Evolutionary conservation across 2,888 invertebrate species (phyloP), one percentile per base, ranked within the genome.

Genomic region (Eretmocerus hayati): DNA sequence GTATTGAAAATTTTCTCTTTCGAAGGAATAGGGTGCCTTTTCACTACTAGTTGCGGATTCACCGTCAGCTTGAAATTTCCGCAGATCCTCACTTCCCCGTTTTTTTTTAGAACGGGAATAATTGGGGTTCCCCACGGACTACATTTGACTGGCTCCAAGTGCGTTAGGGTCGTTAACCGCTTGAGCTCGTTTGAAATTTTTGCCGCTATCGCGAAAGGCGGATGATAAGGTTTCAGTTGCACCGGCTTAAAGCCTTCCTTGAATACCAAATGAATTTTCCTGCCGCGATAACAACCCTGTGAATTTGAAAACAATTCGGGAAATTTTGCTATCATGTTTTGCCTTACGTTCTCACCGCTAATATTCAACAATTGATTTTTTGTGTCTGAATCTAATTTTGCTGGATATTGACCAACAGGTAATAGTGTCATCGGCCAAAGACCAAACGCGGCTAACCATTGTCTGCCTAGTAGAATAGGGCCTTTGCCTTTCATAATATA

Each of bases 91-190:
- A 65, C 55, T 20, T 46, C 39, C 6, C 53, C 55, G 32, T 58
- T 53, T 35, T 51, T 52, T 51, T 63, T 62, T 9, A 48, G 31
- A 18, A 65, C 61, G 6, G 59, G 58, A 2, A 64, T 62, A 23
- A 64, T 58, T 5, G 65, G 63, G 11, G 65, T 63, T 13, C 59
- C 63, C 62, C 64, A 63, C 47, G 60, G 57, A 22, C 61, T 61
- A 32, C 38, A 39, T 18, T 60, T 21, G 44, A 57, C 46, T 33
- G 45, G 37, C 54, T 50, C 42, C 58, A 53, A 31, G 50, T 57
- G 58, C 53, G 56, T 40, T 49, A 47, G 23, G 55, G 55, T 18
- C 57, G 50, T 42, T 48, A 43, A 33, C 49, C 48, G 40, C 46
- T 45, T 56, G 4, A 58, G 39, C 42, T 54, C 54, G 8, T 44